Evolutionary conservation across 2,113 vertebrate species (phyloP).

Genomic region (Pteronura brasiliensis): DNA sequence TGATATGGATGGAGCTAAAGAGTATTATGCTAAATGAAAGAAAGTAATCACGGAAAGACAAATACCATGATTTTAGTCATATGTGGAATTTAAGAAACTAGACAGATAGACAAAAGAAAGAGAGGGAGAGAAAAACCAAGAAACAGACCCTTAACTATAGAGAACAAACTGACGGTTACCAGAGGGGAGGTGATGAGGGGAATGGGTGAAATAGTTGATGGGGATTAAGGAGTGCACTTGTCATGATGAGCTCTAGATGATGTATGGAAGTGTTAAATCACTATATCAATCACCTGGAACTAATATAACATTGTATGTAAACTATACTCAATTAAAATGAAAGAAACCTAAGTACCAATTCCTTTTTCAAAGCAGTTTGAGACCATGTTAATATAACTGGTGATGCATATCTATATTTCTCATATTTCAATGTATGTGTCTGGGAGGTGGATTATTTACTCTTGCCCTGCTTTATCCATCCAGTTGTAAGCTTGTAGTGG

Average conservation of each 20-base stretch:
- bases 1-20: not conserved
- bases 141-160: not conserved
- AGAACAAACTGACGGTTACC: not conserved
- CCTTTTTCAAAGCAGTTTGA: not conserved
- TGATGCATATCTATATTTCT: not conserved
- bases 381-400: too few species aligned
- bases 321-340: not conserved
- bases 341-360: not conserved
- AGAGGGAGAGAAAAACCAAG: not conserved
- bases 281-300: not conserved
- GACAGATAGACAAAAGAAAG: not conserved
- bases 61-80: not conserved
- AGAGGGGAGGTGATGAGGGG: not conserved
- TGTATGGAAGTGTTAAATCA: not conserved
- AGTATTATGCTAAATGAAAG: not conserved
- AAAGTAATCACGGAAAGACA: not conserved
- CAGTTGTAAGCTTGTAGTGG: not conserved
- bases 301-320: not conserved
- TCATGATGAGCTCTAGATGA: not conserved
- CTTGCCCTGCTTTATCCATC: not conserved
- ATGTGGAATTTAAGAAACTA: not conserved
- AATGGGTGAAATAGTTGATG: not conserved
- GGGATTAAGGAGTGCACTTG: not conserved
- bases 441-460: fast-evolving
- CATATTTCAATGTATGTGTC: not conserved